phyloP scores from a whole-genome alignment of 2,797 vertebrate genomes.

The Kryptolebias ocellatus region DNA sequence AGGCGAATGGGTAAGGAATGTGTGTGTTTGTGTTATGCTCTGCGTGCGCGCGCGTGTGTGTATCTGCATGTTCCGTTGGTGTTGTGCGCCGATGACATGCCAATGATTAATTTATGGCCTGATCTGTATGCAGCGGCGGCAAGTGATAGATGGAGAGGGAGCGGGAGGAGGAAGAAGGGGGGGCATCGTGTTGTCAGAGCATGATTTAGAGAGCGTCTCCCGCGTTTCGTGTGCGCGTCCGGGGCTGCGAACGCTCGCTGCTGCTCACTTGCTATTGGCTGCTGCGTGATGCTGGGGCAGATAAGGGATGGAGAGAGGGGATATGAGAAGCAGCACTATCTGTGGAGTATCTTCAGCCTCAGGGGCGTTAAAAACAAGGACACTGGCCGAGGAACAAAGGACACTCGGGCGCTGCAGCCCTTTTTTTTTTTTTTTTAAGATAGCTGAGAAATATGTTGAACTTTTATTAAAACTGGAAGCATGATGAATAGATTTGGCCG shows the following conservation, averaged over 20 bases:
- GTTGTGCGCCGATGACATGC: constrained; percentile 72
- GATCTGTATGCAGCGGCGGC: constrained; percentile 77
- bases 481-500: constrained; percentile 60
- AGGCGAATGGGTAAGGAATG: constrained; percentile 39
- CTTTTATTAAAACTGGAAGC: constrained; percentile 67
- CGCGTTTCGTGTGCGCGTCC: constrained; percentile 40
- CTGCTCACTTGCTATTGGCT: constrained; percentile 63
- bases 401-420: constrained; percentile 32
- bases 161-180: constrained; percentile 43
- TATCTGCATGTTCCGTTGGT: constrained; percentile 63
- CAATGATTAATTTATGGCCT: constrained; percentile 80
- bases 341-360: constrained; percentile 60
- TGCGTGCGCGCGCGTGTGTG: constrained; percentile 16
- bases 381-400: constrained; percentile 63
- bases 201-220: constrained; percentile 72
- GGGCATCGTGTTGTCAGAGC: constrained; percentile 73
- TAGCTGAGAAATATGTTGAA: constrained; percentile 50
- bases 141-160: constrained; percentile 47
- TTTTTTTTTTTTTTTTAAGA: constrained; percentile 29
- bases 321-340: constrained; percentile 71
- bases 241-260: constrained; percentile 9
- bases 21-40: constrained; percentile 19
- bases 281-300: constrained; percentile 51
- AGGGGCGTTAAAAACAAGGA: constrained; percentile 66
- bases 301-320: constrained; percentile 64